Conservation (phyloP, 2,797 vertebrate species). For the Muraenolepis orangiensis region DNA sequence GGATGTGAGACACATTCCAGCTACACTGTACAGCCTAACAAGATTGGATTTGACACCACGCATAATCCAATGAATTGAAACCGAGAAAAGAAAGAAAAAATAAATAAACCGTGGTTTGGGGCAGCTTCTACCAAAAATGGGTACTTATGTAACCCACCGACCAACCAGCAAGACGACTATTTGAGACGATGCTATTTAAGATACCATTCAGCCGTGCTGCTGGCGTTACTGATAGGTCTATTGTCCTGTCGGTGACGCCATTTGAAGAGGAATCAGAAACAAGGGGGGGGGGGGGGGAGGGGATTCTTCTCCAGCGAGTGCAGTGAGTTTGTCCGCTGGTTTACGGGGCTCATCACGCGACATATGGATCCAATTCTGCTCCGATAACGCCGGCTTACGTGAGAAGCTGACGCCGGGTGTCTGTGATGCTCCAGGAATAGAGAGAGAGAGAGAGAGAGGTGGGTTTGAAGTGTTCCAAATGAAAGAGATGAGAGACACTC, state of each 20-base stretch:
- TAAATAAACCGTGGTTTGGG: background rate
- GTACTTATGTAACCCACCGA: background rate
- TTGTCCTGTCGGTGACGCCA: background rate
- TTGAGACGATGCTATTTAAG: background rate
- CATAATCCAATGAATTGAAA: slow-evolving; percentile 1
- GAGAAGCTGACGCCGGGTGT: background rate
- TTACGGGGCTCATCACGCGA: background rate
- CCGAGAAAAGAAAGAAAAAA: background rate
- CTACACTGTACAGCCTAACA: background rate
- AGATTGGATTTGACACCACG: background rate
- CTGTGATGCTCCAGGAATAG: background rate
- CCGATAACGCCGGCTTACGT: background rate
- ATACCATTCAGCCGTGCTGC: background rate
- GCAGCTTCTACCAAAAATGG: background rate
- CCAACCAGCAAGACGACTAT: background rate
- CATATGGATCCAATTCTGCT: background rate
- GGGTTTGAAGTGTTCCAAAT: background rate
- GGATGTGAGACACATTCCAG: too few relatives aligned
- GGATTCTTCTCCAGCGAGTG: background rate
- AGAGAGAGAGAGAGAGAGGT: too few relatives aligned
- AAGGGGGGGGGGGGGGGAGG: background rate
- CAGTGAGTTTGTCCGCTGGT: background rate
- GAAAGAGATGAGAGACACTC: background rate
- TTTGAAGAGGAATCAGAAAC: background rate
- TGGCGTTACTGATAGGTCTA: background rate